Conservation (phyloP, 2,797 vertebrate species). For the Enteromius mattozi region DNA sequence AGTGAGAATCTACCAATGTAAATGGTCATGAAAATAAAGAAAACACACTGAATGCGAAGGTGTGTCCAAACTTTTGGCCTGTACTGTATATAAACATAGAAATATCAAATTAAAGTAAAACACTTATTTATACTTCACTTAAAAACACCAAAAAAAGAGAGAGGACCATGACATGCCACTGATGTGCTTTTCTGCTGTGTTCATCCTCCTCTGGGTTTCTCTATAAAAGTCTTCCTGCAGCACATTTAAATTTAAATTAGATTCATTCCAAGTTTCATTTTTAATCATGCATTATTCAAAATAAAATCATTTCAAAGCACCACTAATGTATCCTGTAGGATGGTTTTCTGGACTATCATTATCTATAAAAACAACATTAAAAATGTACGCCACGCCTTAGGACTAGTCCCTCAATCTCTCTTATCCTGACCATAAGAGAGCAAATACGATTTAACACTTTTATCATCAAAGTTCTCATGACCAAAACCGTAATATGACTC, state of each 20-base stretch:
- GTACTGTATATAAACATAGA: not conserved
- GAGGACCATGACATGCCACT: not conserved
- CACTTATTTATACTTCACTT: not conserved
- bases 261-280: constrained; percentile 79
- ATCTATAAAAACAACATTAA: constrained; percentile 79
- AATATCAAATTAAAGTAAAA: not conserved
- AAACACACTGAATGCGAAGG: no score
- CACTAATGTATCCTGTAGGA: constrained; percentile 68
- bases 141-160: not conserved
- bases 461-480: constrained; percentile 34
- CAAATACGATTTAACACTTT: constrained; percentile 26
- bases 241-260: constrained; percentile 75
- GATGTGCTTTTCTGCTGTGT: constrained; percentile 5
- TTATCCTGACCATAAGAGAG: constrained; percentile 21
- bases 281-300: constrained; percentile 81
- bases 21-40: no score
- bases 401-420: constrained; percentile 68
- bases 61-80: no score
- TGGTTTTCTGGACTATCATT: constrained; percentile 69
- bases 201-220: constrained; percentile 52
- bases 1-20: no score
- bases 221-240: constrained; percentile 61
- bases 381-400: constrained; percentile 74
- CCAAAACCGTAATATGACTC: not conserved
- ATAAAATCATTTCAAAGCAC: constrained; percentile 70